Conservation (phyloP, 1,140 invertebrate species). For the Cherax quadricarinatus region DNA sequence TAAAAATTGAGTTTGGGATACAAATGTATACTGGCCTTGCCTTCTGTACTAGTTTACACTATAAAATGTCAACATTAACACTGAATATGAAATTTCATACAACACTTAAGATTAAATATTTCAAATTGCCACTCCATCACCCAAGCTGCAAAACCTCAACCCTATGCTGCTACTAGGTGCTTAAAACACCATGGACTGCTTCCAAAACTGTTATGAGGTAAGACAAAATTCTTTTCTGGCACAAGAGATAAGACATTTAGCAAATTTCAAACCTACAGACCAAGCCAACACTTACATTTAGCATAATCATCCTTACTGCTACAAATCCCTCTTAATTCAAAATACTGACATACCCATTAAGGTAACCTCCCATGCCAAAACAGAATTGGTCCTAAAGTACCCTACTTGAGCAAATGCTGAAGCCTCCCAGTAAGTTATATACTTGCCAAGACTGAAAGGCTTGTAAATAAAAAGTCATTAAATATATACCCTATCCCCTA, state of each 20-base stretch:
- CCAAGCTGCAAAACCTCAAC: background rate
- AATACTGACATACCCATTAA: background rate
- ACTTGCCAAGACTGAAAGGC: slow-evolving; percentile 37
- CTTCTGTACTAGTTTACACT: background rate
- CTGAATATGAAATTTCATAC: background rate
- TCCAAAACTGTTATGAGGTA: slow-evolving; percentile 43
- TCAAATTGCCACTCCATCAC: background rate
- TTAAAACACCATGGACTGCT: background rate
- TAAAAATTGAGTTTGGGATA: background rate
- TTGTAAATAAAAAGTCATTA: slow-evolving; percentile 34
- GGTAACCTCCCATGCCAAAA: slow-evolving; percentile 40
- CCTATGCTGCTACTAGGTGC: slow-evolving; percentile 38
- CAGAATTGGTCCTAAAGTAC: slow-evolving; percentile 55
- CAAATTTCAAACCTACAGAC: background rate
- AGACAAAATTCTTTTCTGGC: slow-evolving; percentile 37
- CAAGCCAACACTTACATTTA: background rate
- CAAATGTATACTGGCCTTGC: background rate
- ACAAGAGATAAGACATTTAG: slow-evolving; percentile 16
- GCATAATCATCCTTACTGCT: background rate
- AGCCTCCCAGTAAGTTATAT: slow-evolving; percentile 46
- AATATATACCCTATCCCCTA: slow-evolving; percentile 28
- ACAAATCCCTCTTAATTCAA: background rate
- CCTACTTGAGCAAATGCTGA: slow-evolving; percentile 69
- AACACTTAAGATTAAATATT: background rate
- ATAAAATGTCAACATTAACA: background rate